phyloP scores from a whole-genome alignment of 2,797 vertebrate genomes.

The Phrynocephalus vlangalii region DNA sequence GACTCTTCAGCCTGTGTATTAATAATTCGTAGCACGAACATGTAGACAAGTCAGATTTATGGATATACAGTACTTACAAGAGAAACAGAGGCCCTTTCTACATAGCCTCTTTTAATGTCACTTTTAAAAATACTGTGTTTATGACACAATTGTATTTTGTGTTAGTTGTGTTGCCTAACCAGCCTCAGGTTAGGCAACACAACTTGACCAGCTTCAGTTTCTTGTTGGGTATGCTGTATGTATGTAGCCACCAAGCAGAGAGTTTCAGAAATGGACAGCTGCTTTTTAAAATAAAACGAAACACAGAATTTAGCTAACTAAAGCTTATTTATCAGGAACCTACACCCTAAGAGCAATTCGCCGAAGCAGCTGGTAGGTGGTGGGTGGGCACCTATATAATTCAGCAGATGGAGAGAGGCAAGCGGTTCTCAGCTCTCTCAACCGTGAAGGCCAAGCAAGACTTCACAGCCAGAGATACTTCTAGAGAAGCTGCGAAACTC shows the following conservation, averaged over 20 bases:
- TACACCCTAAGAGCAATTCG: neutral
- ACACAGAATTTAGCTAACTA: neutral
- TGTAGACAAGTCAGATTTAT: neutral
- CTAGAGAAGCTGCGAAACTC: neutral
- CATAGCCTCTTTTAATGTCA: neutral
- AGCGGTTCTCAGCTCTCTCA: neutral
- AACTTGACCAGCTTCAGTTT: neutral
- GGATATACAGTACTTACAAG: neutral
- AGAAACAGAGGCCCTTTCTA: neutral
- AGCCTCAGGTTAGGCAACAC: neutral
- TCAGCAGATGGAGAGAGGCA: neutral
- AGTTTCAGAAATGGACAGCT: neutral
- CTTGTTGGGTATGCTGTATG: neutral
- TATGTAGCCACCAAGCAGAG: neutral
- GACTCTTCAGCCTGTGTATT: neutral
- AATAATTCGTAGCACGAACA: neutral
- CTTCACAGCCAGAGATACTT: neutral
- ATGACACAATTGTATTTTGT: no score
- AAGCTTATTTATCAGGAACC: neutral
- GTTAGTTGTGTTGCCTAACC: no score
- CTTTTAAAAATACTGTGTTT: no score
- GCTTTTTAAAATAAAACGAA: constrained; percentile 1
- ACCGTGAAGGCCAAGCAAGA: neutral
- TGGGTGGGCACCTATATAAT: neutral
- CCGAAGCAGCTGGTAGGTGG: neutral